Evolutionary conservation across 2,888 invertebrate genomes (phyloP).

Genomic region (Colostygia pectinataria): DNA sequence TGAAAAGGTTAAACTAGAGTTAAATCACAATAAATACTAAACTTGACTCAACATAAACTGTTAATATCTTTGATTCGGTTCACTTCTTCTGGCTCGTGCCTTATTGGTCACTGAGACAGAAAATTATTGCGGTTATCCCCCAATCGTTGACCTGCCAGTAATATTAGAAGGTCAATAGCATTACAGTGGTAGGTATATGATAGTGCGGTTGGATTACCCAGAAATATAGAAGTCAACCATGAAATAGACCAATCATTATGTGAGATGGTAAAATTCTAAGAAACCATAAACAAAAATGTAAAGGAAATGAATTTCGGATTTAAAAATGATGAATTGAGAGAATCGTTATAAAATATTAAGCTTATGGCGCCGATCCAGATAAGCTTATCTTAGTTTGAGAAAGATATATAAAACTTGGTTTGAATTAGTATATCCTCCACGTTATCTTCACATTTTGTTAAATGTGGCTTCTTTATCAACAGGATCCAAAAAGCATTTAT

Average conservation of each 20-base stretch:
- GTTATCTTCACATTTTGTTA: conserved; percentile 65
- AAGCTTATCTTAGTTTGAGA: conserved; percentile 58
- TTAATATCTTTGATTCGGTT: conserved; percentile 43
- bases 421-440: conserved; percentile 67
- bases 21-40: neutral
- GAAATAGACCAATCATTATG: conserved; percentile 39
- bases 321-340: conserved; percentile 38
- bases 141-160: conserved; percentile 53
- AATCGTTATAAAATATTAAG: conserved; percentile 40
- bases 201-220: conserved; percentile 36
- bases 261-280: neutral
- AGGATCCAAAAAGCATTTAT: conserved; percentile 57
- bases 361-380: conserved; percentile 52
- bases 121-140: conserved; percentile 69
- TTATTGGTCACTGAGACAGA: conserved; percentile 72
- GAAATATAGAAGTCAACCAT: conserved; percentile 37
- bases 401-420: conserved; percentile 60
- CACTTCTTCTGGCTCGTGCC: conserved; percentile 65
- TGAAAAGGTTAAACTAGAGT: too few relatives aligned
- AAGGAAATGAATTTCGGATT: neutral
- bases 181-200: conserved; percentile 22
- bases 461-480: conserved; percentile 65
- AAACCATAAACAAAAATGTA: neutral
- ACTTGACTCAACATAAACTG: conserved; percentile 12
- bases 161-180: conserved; percentile 61